These are phyloP conservation scores for Drosophila aff. DNA, from an alignment of 1,140 invertebrate genomes.

Conservation along the genomic window DNA sequence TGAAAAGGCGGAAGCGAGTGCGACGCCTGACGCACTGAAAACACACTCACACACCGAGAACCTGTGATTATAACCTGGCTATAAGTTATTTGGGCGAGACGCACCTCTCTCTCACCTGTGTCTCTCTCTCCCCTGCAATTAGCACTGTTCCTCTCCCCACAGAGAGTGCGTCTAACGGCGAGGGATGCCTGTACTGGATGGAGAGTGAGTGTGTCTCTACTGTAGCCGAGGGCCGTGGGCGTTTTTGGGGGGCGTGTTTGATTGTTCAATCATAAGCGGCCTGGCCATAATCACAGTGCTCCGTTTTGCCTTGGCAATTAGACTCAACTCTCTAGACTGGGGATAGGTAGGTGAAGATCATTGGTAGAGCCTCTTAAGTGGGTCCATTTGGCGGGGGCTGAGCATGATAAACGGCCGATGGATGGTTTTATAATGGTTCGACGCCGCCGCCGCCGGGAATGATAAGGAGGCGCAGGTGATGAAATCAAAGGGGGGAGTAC, in stretches of 20 bases:
- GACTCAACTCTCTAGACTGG: neutral
- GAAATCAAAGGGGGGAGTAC: neutral
- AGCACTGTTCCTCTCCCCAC: slow-evolving; percentile 4
- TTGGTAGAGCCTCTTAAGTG: slow-evolving; percentile 23
- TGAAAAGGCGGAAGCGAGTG: slow-evolving; percentile 33
- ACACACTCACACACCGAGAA: slow-evolving; percentile 23
- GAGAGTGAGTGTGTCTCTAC: neutral
- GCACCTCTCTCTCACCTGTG: neutral
- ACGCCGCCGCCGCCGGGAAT: neutral
- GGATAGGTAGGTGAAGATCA: slow-evolving; percentile 6
- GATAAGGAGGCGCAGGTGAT: neutral
- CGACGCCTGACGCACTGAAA: slow-evolving; percentile 58
- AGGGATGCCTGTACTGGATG: neutral
- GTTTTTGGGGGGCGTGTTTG: slow-evolving; percentile 66
- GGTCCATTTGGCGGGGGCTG: slow-evolving; percentile 40
- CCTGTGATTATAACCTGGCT: slow-evolving; percentile 50
- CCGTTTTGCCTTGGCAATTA: slow-evolving; percentile 63
- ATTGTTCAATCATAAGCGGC: slow-evolving; percentile 77
- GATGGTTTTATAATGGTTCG: slow-evolving; percentile 43
- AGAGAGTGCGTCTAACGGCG: slow-evolving; percentile 51
- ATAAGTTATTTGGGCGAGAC: slow-evolving; percentile 3
- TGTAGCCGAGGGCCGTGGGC: slow-evolving; percentile 57
- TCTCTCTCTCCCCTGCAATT: slow-evolving; percentile 44
- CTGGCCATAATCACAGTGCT: slow-evolving; percentile 62
- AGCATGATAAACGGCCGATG: slow-evolving; percentile 48